phyloP scores from a whole-genome alignment of 2,113 vertebrate genomes.

The Ailurus styani region DNA sequence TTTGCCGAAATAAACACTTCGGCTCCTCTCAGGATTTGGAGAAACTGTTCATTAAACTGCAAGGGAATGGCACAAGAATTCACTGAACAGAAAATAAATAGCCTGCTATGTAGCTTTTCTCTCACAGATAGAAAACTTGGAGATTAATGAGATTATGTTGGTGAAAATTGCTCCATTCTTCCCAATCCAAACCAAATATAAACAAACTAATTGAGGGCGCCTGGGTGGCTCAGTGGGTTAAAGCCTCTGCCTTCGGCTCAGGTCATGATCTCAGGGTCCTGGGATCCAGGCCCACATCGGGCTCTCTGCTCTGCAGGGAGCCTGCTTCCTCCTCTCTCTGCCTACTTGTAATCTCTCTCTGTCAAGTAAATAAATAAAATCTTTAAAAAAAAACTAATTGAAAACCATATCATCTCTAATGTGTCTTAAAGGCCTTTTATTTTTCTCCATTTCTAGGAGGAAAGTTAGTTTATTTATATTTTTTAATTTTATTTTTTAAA shows the following conservation, averaged over 20 bases:
- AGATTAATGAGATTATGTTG: slow-evolving; percentile 57
- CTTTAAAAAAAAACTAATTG: slow-evolving; percentile 55
- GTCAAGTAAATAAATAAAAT: too few relatives aligned
- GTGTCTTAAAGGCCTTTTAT: background rate
- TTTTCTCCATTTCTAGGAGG: background rate
- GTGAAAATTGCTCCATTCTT: slow-evolving; percentile 46
- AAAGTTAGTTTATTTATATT: slow-evolving; percentile 41
- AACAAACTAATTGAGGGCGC: slow-evolving; percentile 53
- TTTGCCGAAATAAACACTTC: slow-evolving; percentile 60
- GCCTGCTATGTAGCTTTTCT: background rate
- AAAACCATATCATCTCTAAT: slow-evolving; percentile 20
- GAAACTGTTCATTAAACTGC: slow-evolving; percentile 58
- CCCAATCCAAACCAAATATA: slow-evolving; percentile 21
- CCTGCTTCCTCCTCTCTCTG: too few relatives aligned
- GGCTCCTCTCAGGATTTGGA: slow-evolving; percentile 44
- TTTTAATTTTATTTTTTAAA: too few relatives aligned
- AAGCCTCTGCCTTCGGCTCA: too few relatives aligned
- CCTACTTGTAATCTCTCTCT: too few relatives aligned
- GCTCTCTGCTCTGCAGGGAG: too few relatives aligned
- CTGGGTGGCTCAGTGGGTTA: too few relatives aligned
- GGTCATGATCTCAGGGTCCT: too few relatives aligned
- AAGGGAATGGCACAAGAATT: slow-evolving; percentile 37
- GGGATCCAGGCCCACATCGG: too few relatives aligned
- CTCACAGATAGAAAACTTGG: slow-evolving; percentile 11
- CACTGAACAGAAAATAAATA: slow-evolving; percentile 49